These are phyloP conservation scores for Leptinotarsa defecta DNA, from an alignment of 1,140 invertebrate genomes.

Conservation along the genomic window DNA sequence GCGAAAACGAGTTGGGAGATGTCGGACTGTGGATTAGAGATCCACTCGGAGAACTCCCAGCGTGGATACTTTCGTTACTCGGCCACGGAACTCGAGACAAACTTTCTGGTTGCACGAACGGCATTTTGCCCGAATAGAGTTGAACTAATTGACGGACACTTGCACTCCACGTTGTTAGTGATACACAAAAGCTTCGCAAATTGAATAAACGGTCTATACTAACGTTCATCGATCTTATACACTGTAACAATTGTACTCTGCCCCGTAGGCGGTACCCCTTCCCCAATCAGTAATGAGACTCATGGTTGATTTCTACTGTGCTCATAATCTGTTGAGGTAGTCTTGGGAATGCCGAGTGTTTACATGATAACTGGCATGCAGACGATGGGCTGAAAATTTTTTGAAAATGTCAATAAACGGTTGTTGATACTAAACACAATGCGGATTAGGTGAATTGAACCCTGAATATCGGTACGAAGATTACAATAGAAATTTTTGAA, in stretches of 20 bases:
- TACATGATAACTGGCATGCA: conserved; percentile 2
- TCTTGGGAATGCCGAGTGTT: conserved; percentile 27
- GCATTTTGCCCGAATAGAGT: conserved; percentile 58
- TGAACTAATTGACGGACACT: not conserved
- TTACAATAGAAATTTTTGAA: no score
- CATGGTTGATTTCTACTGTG: not conserved
- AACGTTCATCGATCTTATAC: conserved; percentile 37
- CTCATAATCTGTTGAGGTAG: conserved; percentile 41
- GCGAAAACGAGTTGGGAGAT: conserved; percentile 62
- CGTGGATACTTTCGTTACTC: conserved; percentile 55
- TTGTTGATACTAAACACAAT: not conserved
- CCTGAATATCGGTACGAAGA: no score
- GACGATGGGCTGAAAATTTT: not conserved
- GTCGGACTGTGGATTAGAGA: conserved; percentile 61
- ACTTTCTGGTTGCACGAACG: conserved; percentile 68
- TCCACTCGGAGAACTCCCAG: conserved; percentile 52
- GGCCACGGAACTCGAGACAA: conserved; percentile 58
- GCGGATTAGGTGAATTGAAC: no score
- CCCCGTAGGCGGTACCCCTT: conserved; percentile 27
- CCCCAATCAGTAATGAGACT: conserved; percentile 19
- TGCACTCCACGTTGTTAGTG: not conserved
- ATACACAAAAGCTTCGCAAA: conserved; percentile 24
- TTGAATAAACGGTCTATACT: conserved; percentile 29
- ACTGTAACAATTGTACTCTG: conserved; percentile 42
- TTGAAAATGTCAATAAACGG: not conserved